Base-by-base conservation (phyloP, 2,797 vertebrate species). In the Chromis chromis region DNA sequence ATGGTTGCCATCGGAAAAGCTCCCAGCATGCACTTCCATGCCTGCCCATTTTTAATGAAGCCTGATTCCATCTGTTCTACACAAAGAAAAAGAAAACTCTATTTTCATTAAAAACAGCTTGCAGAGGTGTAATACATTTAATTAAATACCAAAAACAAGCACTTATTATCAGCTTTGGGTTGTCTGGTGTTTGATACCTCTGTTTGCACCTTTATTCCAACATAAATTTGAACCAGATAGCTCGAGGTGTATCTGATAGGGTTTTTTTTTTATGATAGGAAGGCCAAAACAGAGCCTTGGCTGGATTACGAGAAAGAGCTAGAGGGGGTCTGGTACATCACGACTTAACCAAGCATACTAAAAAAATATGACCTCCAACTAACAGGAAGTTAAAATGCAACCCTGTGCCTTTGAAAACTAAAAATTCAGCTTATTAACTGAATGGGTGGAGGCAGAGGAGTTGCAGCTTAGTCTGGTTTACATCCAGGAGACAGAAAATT, bases 11-110 rank as follows among this genome's bases (percentile, higher is more conserved):
- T 88, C 61, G 16, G 83, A 89, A 80, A 70, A 69, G 81, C 88
- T 88, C 88, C 82, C 89, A 88, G 85, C 83, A 87, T 86, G 83
- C 85, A 81, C 78, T 75, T 70, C 82, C 70, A 82, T 40, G 44
- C 75, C 21, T 82, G 84, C 78, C 65, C 81, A 84, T 90, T 90
- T 90, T 86, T 88, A 90, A 90, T 89, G 83, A 91, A 76, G 65
- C 50, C 49, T 4, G 9, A 65, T 76, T 86, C 86, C 86, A 90
- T 86, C 90, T 86, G 72, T 82, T 80, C 74, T 31, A 59, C 59
- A 79, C 66, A 60, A 64, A 73, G 25, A 59, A 78, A 78, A 76
- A 73, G 21, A 67, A 71, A 78, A 76, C 27, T 73, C 3, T 0
- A 8, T 71, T 76, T 86, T 80, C 21, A 53, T 59, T 28, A 59